phyloP scores from a whole-genome alignment of 1,140 invertebrate genomes.

The Triops cancriformis region DNA sequence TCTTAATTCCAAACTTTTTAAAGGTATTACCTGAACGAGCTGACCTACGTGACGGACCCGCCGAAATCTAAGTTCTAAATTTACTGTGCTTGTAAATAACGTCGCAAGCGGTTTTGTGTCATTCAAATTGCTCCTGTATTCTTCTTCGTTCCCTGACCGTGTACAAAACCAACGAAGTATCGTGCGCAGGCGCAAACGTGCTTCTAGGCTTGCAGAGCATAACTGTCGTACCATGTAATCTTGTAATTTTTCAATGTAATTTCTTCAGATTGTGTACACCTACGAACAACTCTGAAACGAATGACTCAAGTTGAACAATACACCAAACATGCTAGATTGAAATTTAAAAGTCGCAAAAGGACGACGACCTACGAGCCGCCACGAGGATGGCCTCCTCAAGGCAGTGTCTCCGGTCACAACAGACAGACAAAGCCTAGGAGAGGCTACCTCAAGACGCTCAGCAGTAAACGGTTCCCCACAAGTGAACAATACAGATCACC shows the following conservation, averaged over 20 bases:
- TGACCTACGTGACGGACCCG: constrained; percentile 52
- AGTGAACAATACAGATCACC: not conserved
- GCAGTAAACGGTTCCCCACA: not conserved
- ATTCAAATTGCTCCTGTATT: not conserved
- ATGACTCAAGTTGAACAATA: not conserved
- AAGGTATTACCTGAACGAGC: constrained; percentile 51
- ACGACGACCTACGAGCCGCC: constrained; percentile 8
- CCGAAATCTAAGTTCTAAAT: constrained; percentile 35
- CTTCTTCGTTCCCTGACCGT: not conserved
- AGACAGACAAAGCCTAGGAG: constrained; percentile 30
- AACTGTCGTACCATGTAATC: not conserved
- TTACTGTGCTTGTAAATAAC: not conserved
- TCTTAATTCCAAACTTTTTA: constrained; percentile 27
- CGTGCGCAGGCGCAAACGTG: not conserved
- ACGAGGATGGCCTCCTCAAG: constrained; percentile 19
- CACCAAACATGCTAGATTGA: not conserved
- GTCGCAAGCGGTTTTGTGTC: not conserved
- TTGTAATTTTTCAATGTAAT: not conserved
- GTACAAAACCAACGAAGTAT: not conserved
- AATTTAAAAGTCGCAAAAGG: not conserved
- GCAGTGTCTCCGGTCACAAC: constrained; percentile 19
- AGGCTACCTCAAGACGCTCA: constrained; percentile 26
- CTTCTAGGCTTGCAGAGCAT: not conserved
- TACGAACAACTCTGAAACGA: not conserved
- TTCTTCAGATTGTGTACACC: not conserved